Evolutionary conservation across 2,797 vertebrate genomes (phyloP).

Genomic region (Helarctos malayanus): DNA sequence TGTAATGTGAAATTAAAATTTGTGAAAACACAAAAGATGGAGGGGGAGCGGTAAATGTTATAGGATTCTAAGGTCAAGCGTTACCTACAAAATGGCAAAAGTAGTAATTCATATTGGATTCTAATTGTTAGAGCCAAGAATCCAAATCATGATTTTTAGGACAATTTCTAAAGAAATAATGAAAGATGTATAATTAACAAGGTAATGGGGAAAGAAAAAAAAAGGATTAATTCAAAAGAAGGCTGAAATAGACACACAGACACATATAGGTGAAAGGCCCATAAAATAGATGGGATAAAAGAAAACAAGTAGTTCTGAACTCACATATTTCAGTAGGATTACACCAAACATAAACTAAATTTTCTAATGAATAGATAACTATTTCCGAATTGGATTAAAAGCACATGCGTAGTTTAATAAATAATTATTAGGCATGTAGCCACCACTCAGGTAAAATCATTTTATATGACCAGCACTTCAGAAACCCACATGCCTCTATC

Average conservation of each 20-base stretch:
- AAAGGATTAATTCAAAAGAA: not conserved
- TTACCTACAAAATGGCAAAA: not conserved
- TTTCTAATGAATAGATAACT: conserved; percentile 2
- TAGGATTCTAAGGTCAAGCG: not conserved
- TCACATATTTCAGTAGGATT: not conserved
- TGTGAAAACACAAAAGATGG: conserved; percentile 1
- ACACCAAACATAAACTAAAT: not conserved
- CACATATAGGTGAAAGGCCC: not conserved
- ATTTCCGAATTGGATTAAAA: conserved; percentile 54
- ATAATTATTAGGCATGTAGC: not conserved
- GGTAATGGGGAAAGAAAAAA: not conserved
- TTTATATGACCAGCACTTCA: conserved; percentile 22
- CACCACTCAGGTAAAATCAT: not conserved
- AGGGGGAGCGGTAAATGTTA: not conserved
- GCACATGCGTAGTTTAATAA: not conserved
- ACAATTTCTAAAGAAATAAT: not conserved
- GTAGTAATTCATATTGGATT: not conserved
- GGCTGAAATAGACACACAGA: not conserved
- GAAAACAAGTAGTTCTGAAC: not conserved
- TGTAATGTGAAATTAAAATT: conserved; percentile 28
- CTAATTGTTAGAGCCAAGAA: not conserved
- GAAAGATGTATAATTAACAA: not conserved
- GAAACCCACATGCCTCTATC: conserved; percentile 1
- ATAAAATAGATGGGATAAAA: not conserved
- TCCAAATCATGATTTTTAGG: not conserved